phyloP scores from a whole-genome alignment of 2,797 vertebrate genomes.

The Anisognathus igniventris region DNA sequence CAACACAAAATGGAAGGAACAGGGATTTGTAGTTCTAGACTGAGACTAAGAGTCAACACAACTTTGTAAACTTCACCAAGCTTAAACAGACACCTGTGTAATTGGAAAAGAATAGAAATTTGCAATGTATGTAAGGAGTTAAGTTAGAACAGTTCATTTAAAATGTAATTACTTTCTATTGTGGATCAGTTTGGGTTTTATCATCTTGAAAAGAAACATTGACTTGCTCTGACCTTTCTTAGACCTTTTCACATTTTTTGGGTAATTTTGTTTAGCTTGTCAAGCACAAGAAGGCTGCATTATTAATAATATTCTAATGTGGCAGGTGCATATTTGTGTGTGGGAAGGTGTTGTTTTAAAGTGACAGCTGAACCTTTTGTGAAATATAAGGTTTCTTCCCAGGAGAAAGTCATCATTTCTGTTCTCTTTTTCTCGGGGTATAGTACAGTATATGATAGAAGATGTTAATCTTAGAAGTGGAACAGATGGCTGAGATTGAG shows the following conservation, averaged over 20 bases:
- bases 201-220: slow-evolving; percentile 25
- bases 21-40: neutral
- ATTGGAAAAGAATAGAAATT: neutral
- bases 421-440: neutral
- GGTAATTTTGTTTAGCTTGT: slow-evolving; percentile 51
- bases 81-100: neutral
- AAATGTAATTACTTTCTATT: neutral
- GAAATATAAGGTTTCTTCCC: slow-evolving; percentile 39
- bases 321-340: slow-evolving; percentile 40
- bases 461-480: slow-evolving; percentile 50
- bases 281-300: slow-evolving; percentile 26
- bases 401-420: slow-evolving; percentile 26
- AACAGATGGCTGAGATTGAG: slow-evolving; percentile 62
- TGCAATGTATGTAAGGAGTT: neutral
- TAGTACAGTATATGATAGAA: neutral
- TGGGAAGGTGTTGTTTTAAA: slow-evolving; percentile 43
- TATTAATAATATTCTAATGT: slow-evolving; percentile 62
- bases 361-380: slow-evolving; percentile 52
- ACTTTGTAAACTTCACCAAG: neutral
- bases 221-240: slow-evolving; percentile 26
- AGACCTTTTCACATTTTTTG: slow-evolving; percentile 25
- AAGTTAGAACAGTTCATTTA: slow-evolving; percentile 2
- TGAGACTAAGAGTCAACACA: neutral
- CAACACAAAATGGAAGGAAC: neutral
- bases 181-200: neutral